Evolutionary conservation across 2,113 vertebrate species (phyloP), one percentile per base, ranked within the genome.

Genomic region (Glaucomys volans): DNA sequence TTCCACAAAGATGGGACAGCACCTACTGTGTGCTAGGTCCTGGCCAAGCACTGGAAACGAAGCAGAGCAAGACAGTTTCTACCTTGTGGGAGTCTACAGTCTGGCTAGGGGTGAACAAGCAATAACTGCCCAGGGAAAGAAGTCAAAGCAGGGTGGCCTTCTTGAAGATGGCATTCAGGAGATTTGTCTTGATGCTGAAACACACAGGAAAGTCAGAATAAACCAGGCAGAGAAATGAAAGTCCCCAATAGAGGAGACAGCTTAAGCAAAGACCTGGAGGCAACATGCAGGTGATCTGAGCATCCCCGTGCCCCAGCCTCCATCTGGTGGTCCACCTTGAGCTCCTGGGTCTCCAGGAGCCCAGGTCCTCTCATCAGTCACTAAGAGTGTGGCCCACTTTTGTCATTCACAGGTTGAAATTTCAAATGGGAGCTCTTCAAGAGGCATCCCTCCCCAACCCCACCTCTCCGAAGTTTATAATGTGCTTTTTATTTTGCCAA

Each of bases 401-500:
- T 37, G 24, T 71, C 37, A 22, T 44, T 80, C 42, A 85, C 44
- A 72, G 77, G 67, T 50, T 72, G 69, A 59, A 28, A 17, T 71
- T 92, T 79, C 28, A 28, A 59, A 64, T 59, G 6, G 57, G 90
- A 89, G 40, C 30, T 77, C 69, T 71, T 86, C 10, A 42, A 92
- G 44, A 59, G 16, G 20, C 28, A 47, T 8, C 8, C 28, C 59
- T 26, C 12, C 26, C 52, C 32, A 8, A 8, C 4, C 1, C 0
- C 1, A 8, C 30, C 8, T 74, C 28, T 67, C 22, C n/a, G 37
- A 64, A 59, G 59, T 52, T 66, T 64, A n/a, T 50, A 50, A n/a
- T 62, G 8, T 47, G 26, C 50, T 92, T 81, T 91, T 44, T n/a
- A 54, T 85, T 66, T 86, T 82, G 64, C 71, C 71, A 72, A 94